Evolutionary conservation across 30 jellyfish, hydroid and myxozoan species (phyloP), one percentile per base, ranked within the genome.

Genomic region (Euphysa ruthae): DNA sequence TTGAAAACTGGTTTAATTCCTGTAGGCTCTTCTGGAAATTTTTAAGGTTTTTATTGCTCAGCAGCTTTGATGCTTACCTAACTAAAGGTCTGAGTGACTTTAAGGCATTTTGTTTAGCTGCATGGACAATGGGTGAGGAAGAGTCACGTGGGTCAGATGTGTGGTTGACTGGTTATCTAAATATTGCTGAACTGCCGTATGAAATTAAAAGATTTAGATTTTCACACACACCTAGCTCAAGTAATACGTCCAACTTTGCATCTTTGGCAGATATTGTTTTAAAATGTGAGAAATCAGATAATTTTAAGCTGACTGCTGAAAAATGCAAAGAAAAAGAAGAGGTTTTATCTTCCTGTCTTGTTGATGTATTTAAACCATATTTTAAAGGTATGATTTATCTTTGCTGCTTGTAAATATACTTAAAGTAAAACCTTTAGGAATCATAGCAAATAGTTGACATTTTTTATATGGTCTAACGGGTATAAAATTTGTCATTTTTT

Each of bases 191-290:
- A 32, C 58, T 66, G 8, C 69, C 54, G 14, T 15, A 18, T 22
- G 72, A 60, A 6, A 66, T 82, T 14, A 58, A 58, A 44, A 73
- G 65, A 30, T 82, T 82, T 51, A 52, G 75, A 19, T 82, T 82
- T 66, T 30, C 57, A 12, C 80, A 72, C 27, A 55, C 35, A 30
- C 71, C 16, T 5, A 4, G 3, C 4, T n/a, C 18, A 46, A 31
- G 42, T 0, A 5, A 6, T 56, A 31, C 61, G 42, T 1, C 31
- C 61, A 20, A 79, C 16, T 78, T 79, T 20, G 82, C 75, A 22
- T 79, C 93, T 6, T 42, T 83, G 22, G 81, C 85, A 61, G 95
- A 75, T 61, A 57, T 83, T 78, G 35, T 74, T 1, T 66, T 83
- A 73, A 50, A 69, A 29, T 83, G 95, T 43, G 86, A 60, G 25